Base-by-base conservation (phyloP, 2,888 invertebrate genomes). In the Cephonodes hylas region DNA sequence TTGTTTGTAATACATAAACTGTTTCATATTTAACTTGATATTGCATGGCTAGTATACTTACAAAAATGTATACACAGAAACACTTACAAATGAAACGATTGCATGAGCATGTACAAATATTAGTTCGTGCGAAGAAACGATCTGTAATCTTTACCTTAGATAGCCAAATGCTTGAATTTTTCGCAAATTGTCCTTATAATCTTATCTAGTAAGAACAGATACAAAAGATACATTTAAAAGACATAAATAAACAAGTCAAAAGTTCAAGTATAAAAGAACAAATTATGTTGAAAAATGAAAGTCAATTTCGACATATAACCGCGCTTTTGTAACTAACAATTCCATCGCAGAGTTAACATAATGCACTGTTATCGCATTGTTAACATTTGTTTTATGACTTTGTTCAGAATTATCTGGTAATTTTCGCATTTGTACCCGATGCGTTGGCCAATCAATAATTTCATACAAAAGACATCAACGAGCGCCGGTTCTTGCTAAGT, bases 401-500 rank as follows among this genome's bases (percentile, higher is more conserved):
- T 15, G 6, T 8, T 6, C 18, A 27, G 3, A 27, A 48, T 27
- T 27, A 48, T 27, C 18, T 27, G 22, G 20, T 13, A 22, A n/a
- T 38, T 38, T 38, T 38, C 38, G 38, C 38, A 4, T 38, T n/a
- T 2, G 38, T 22, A 8, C 10, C 23, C 7, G 27, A 13, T 25
- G 5, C 48, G 15, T 23, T 10, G 22, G 8, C 42, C 15, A 42
- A 58, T 42, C 27, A 38, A 53, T 58, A 71, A 69, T 69, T 68
- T 58, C 78, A 71, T 79, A 78, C 63, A 77, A 80, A 81, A 83
- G 83, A 83, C 77, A 77, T 83, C 74, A 81, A 83, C 83, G 83
- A 65, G 74, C 63, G 58, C 42, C 10, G 45, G n/a, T 38, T 25
- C 27, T 1, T 18, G 3, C 53, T 4, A 3, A n/a, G 8, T 53